Base-by-base conservation (phyloP, 2,888 invertebrate species). In the Noctua fimbriata region DNA sequence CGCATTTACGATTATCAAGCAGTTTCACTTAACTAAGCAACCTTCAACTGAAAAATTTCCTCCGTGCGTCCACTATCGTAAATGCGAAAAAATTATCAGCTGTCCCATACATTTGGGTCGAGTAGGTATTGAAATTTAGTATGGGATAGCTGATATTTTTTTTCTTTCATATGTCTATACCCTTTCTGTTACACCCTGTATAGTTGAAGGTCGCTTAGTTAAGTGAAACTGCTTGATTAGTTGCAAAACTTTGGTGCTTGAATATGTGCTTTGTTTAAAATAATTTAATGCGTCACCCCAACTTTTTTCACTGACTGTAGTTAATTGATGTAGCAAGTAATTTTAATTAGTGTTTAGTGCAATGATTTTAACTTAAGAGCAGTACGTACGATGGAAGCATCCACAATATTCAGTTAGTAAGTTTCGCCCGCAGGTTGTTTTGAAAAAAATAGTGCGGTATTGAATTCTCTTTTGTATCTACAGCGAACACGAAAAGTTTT, bases 401-500 rank as follows among this genome's bases (percentile, higher is more conserved):
- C 63, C 7, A 32, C 24, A 69, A 44, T 55, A 70, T 79, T 28
- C 44, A 18, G 32, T 36, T 18, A 55, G 47, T 79, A 70, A 70
- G 32, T 60, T 60, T 24, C 10, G 18, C n/a, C 52, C 10, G 6
- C 28, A 47, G 4, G 7, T 32, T 73, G 36, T 44, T 73, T 10
- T 16, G 18, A 21, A 47, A 55, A 49, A 73, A 67, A 47, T 16
- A 1, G 16, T 63, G 44, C 0, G 2, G 28, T 76, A 76, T 76
- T 47, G 49, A 76, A 76, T 60, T 60, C 44, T 55, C 58, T 58
- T 71, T 71, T 18, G n/a, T 60, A 71, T 52, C 32, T 24, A 28
- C 21, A 41, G 21, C n/a, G 60, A 55, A 41, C 74, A 14, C 32
- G 41, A 67, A 82, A 76, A 81, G 58, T 76, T 70, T 70, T 58